Conservation (phyloP, 2,888 invertebrate species). For the Esperia sulphurella region DNA sequence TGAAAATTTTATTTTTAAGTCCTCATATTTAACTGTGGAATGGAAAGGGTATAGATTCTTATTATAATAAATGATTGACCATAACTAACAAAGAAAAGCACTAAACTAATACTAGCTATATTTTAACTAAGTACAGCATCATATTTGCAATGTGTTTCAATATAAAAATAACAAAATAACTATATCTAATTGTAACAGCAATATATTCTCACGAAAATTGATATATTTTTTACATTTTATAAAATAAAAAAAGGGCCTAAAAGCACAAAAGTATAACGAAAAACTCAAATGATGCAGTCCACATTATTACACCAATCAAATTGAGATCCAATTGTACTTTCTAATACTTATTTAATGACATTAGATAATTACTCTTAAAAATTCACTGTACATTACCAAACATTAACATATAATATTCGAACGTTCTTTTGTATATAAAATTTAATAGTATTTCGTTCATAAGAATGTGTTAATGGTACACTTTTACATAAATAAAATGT, state of each 20-base stretch:
- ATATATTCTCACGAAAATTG: background rate
- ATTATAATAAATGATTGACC: background rate
- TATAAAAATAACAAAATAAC: constrained; percentile 8
- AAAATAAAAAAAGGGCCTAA: background rate
- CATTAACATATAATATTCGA: constrained; percentile 16
- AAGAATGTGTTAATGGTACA: constrained; percentile 20
- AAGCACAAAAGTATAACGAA: too few species aligned
- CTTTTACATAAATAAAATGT: background rate
- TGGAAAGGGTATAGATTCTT: too few species aligned
- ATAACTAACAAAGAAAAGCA: too few species aligned
- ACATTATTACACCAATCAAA: constrained; percentile 18
- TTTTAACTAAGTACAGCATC: constrained; percentile 9
- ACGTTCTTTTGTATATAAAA: constrained; percentile 31
- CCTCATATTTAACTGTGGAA: too few species aligned
- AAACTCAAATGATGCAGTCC: background rate
- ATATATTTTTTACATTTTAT: background rate
- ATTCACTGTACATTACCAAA: constrained; percentile 18
- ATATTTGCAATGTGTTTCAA: constrained; percentile 2
- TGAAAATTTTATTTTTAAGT: too few species aligned
- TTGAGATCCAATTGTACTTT: constrained; percentile 52
- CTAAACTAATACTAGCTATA: constrained; percentile 7
- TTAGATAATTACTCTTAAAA: constrained; percentile 9
- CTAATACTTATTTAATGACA: constrained; percentile 2
- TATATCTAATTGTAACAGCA: background rate
- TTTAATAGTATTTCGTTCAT: constrained; percentile 29